Conservation (phyloP, 2,888 invertebrate species). For the Cepaea hortensis region DNA sequence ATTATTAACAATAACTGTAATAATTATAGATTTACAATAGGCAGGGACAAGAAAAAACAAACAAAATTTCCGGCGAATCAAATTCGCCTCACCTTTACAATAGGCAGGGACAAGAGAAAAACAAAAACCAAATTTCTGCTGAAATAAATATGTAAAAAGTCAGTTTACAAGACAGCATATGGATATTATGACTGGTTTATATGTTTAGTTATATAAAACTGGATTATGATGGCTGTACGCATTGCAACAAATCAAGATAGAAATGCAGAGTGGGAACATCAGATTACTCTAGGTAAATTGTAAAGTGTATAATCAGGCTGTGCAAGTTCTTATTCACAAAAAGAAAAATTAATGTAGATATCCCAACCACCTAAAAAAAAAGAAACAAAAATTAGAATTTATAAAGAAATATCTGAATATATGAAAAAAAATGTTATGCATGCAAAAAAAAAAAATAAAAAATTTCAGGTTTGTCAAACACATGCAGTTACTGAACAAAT, state of each 20-base stretch:
- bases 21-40: neutral
- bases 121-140: neutral
- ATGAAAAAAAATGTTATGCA: neutral
- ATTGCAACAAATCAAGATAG: neutral
- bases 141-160: neutral
- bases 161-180: too few species aligned
- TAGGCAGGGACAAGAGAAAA: neutral
- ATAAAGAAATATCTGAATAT: neutral
- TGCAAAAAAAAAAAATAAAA: neutral
- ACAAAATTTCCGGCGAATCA: neutral
- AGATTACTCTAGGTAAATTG: neutral
- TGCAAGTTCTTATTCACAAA: neutral
- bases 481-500: too few species aligned
- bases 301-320: neutral
- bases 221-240: constrained; percentile 2
- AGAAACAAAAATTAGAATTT: neutral
- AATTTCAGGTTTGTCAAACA: too few species aligned
- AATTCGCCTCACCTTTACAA: neutral
- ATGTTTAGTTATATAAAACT: neutral
- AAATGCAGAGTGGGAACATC: neutral
- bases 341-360: neutral
- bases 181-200: neutral
- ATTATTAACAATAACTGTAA: too few species aligned
- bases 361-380: neutral
- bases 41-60: neutral